These are phyloP conservation scores for Sarcophaga carnaria DNA, from an alignment of 2,888 invertebrate species.

Conservation along the genomic window DNA sequence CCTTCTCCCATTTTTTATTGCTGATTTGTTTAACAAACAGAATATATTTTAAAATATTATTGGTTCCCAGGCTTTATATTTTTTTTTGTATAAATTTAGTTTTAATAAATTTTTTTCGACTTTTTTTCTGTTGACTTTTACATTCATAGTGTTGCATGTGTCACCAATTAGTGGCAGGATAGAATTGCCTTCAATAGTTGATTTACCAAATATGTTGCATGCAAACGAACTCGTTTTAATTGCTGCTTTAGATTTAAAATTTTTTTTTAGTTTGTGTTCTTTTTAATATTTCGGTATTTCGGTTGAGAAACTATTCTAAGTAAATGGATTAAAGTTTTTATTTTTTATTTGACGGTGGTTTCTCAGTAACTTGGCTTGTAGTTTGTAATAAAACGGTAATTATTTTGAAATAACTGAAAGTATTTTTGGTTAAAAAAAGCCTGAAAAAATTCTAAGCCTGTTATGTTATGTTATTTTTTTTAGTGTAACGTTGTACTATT, in stretches of 20 bases:
- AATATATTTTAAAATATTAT: constrained; percentile 20
- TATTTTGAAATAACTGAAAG: constrained; percentile 45
- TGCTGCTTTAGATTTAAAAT: constrained; percentile 5
- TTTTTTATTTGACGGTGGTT: neutral
- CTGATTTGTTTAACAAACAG: constrained; percentile 34
- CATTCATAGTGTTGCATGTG: constrained; percentile 54
- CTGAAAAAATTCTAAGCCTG: neutral
- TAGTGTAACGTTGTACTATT: neutral
- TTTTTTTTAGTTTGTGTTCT: neutral
- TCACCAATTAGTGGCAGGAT: constrained; percentile 45
- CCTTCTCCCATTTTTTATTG: constrained; percentile 8
- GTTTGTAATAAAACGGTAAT: constrained; percentile 20
- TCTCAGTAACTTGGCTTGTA: constrained; percentile 24
- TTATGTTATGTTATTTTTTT: neutral
- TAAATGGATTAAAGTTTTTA: neutral
- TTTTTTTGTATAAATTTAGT: constrained; percentile 2
- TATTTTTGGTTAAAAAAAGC: constrained; percentile 27
- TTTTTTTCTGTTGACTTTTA: neutral
- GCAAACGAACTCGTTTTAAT: constrained; percentile 45
- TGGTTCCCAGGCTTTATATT: constrained; percentile 48
- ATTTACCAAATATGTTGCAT: constrained; percentile 28
- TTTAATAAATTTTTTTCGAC: constrained; percentile 9
- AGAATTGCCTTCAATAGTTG: constrained; percentile 11
- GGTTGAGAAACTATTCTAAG: constrained; percentile 16
- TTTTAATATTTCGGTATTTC: constrained; percentile 13